Base-by-base conservation (phyloP, 2,888 invertebrate genomes). In the Brenthis ino region DNA sequence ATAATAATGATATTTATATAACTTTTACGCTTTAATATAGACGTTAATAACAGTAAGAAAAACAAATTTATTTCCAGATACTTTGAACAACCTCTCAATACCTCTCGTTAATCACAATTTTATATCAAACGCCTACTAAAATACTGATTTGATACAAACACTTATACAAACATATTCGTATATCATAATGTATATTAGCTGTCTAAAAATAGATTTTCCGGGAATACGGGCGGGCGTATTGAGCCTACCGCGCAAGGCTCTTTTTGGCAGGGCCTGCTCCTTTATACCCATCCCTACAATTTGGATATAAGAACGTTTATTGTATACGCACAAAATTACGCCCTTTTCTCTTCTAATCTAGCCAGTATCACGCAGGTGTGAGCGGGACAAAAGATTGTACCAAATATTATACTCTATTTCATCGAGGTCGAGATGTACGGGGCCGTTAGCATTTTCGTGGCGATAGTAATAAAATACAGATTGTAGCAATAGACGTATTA, bases 171-270 rank as follows among this genome's bases (percentile, higher is more conserved):
- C 13, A 11, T n/a, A 43, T 43, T 43, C 11, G 37, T 14, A n/a
- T 48, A 50, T 48, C 3, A 28, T 28, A 28, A 60, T 60, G 60
- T 28, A n/a, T 28, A 50, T 60, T n/a, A 50, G 60, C 48, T 48
- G 60, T 28, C 48, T 60, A 60, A 60, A 60, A 50, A 48, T 60
- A 60, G 60, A 60, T 60, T 50, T 50, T 24, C 60, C n/a, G n/a
- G 48, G 60, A 48, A 58, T 28, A n/a, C n/a, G 28, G 28, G 11
- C 11, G 56, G 28, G 11, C 11, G 56, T 20, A 11, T 3, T 1
- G 60, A 50, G 48, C 48, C 28, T 50, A 50, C 28, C 28, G 48
- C 60, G 60, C 48, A 60, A 28, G 60, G 48, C 60, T 14, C 60
- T 60, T 60, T 50, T 60, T 12, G 48, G 60, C 12, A n/a, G 0